Percentiles rank a stretch among this genome's conserved stretches.
Conservation (phyloP, 1,140 invertebrate species). For the Drosophila setifemur region DNA sequence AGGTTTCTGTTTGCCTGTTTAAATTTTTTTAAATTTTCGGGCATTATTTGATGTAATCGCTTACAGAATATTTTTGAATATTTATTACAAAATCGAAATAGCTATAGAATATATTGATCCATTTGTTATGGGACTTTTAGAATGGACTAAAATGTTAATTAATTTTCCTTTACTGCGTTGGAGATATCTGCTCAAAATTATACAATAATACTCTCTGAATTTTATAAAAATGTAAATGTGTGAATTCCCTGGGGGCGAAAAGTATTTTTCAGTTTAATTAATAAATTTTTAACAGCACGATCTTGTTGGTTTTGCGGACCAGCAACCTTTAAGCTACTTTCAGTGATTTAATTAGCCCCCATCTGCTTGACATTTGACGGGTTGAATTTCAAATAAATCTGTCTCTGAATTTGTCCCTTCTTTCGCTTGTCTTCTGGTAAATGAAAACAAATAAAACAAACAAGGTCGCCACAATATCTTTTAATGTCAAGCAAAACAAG, state of each 20-base stretch:
- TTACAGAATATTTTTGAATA: too few species aligned
- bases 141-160: too few species aligned
- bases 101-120: too few species aligned
- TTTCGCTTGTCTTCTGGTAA: background rate
- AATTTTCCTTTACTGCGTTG: too few species aligned
- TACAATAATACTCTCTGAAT: too few species aligned
- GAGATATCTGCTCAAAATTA: too few species aligned
- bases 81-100: too few species aligned
- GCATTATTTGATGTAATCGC: too few species aligned
- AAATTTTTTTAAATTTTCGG: too few species aligned
- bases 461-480: constrained; percentile 15
- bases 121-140: too few species aligned
- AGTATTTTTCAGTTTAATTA: background rate
- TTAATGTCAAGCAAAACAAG: constrained; percentile 12
- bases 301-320: background rate
- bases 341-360: constrained; percentile 47
- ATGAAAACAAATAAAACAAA: constrained; percentile 30
- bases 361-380: constrained; percentile 50
- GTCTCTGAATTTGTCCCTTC: constrained; percentile 4
- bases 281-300: background rate
- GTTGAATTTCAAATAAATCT: constrained; percentile 50
- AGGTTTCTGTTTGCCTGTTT: too few species aligned
- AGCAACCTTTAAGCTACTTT: constrained; percentile 19
- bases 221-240: too few species aligned
- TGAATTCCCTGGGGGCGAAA: background rate